phyloP scores from a whole-genome alignment of 1,140 invertebrate genomes.

The Drosophila kepulauana region DNA sequence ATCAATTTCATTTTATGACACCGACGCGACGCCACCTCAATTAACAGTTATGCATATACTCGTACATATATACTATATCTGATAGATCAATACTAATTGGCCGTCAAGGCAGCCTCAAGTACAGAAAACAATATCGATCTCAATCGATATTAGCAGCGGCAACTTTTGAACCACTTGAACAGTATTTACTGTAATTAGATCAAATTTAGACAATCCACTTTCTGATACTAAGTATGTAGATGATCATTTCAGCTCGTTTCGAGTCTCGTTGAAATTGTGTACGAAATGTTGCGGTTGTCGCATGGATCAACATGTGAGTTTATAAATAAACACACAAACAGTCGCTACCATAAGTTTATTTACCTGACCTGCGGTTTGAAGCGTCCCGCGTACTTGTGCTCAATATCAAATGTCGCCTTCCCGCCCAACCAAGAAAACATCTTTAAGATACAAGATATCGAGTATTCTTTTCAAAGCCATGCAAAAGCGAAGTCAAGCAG shows the following conservation, averaged over 20 bases:
- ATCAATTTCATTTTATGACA: constrained; percentile 40
- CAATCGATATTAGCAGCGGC: constrained; percentile 11
- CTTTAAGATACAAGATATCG: constrained; percentile 2
- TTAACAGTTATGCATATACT: constrained; percentile 50
- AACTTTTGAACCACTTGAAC: constrained; percentile 10
- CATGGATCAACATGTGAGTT: constrained; percentile 47
- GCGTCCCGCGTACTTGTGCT: constrained; percentile 67
- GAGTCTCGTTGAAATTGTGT: constrained; percentile 50
- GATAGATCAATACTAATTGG: constrained; percentile 50
- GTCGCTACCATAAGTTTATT: constrained; percentile 12
- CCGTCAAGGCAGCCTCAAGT: constrained; percentile 37
- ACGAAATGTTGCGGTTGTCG: constrained; percentile 52
- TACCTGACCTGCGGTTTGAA: constrained; percentile 42
- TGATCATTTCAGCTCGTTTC: not conserved
- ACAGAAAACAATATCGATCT: constrained; percentile 21
- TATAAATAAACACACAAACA: constrained; percentile 36
- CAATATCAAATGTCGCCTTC: constrained; percentile 66
- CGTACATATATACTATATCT: constrained; percentile 1
- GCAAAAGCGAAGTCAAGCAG: constrained; percentile 16
- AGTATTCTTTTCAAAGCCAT: constrained; percentile 16
- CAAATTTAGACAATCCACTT: constrained; percentile 15
- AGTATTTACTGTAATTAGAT: constrained; percentile 7
- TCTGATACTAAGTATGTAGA: not conserved
- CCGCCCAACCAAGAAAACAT: not conserved
- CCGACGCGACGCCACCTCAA: constrained; percentile 39